Evolutionary conservation across 2,888 invertebrate genomes (phyloP), one percentile per base, ranked within the genome.

Genomic region (Pseudolycoriella hygida): DNA sequence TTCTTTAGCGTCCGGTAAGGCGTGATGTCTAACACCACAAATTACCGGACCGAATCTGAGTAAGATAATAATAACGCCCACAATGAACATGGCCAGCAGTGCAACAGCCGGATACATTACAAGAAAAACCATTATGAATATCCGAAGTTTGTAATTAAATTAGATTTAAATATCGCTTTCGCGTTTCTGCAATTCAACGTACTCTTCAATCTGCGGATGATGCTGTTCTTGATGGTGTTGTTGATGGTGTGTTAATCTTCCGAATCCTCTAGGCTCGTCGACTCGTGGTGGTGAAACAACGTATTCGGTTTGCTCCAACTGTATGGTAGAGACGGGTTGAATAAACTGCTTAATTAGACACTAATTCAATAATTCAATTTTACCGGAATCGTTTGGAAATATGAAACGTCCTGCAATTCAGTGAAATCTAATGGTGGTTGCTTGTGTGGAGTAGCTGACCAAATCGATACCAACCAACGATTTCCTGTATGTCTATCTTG

Each of bases 391-490:
- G 34, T 34, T 37, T 43, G 34, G 20, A 43, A 43, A 20, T 32
- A 37, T 6, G 34, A n/a, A n/a, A 64, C 68, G 54, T 67, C 69
- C 54, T 80, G 74, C 0, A 88, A 63, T 60, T 87, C 87, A 0
- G 79, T 77, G 44, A 81, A 72, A 60, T 88, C 87, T 3, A 87
- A 62, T 1, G 89, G 78, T 3, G 85, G 82, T 58, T 85, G 84
- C 52, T 81, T 78, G 59, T 85, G 80, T 0, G 88, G 87, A 4
- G 85, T 80, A 32, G 81, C 72, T 2, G 86, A 80, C 84, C 85
- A 89, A 60, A 89, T 70, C 2, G 87, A 80, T 15, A 83, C 76
- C 48, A 88, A 67, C 83, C 83, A 87, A 56, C 85, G 81, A 60
- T 84, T 88, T 42, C 86, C 85, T 60, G 84, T 85, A 56, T 85